These are phyloP conservation scores for Drosophila mayaguana DNA, from an alignment of 2,888 invertebrate genomes.

Conservation along the genomic window DNA sequence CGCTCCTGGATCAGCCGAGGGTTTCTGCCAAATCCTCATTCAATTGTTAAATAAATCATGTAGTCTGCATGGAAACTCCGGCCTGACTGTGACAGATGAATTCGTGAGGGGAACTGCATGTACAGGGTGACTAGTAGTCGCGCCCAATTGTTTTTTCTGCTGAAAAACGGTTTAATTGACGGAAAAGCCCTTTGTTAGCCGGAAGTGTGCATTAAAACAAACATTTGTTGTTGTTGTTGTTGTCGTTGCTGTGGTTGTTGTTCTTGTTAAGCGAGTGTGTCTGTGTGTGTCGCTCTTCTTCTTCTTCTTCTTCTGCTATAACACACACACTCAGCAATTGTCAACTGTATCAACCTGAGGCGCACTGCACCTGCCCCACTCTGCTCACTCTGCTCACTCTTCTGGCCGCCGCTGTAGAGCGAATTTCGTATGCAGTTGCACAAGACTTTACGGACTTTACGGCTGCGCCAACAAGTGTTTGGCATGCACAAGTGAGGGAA, in stretches of 20 bases:
- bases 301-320: background rate
- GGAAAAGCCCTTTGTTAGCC: conserved; percentile 58
- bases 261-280: conserved; percentile 3
- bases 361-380: background rate
- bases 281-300: background rate
- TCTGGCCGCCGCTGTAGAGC: conserved; percentile 1
- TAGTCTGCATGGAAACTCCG: no score
- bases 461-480: background rate
- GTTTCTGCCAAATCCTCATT: no score
- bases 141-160: conserved; percentile 15
- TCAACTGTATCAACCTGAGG: background rate
- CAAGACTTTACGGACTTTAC: background rate
- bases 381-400: background rate
- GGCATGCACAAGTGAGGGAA: conserved; percentile 1
- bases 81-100: no score
- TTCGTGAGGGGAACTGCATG: background rate
- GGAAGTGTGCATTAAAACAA: conserved; percentile 48
- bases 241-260: conserved; percentile 10
- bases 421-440: conserved; percentile 2
- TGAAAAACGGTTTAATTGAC: conserved; percentile 58
- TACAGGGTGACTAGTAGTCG: background rate
- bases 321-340: background rate
- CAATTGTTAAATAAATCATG: no score
- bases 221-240: conserved; percentile 18
- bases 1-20: no score